Evolutionary conservation across 2,888 invertebrate species (phyloP).

Genomic region (Teleogryllus oceanicus): DNA sequence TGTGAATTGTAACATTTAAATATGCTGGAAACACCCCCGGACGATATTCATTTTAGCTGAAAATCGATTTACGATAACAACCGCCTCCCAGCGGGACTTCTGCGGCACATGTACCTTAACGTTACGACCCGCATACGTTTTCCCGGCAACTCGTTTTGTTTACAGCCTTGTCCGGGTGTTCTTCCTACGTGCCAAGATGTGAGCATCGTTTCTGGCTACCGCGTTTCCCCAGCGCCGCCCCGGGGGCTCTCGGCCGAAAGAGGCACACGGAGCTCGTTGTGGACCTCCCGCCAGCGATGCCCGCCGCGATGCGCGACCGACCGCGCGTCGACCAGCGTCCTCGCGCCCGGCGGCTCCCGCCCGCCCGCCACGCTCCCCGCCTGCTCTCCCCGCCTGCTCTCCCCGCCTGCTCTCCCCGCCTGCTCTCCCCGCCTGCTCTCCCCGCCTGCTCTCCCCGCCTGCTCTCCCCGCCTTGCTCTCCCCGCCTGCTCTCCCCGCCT

Average conservation of each 20-base stretch:
- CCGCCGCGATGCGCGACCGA: too few species aligned
- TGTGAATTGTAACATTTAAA: too few species aligned
- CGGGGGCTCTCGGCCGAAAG: not conserved
- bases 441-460: too few species aligned
- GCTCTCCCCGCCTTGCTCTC: too few species aligned
- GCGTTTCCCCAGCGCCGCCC: constrained; percentile 7
- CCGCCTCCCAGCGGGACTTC: not conserved
- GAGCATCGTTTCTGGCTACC: not conserved
- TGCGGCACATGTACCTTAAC: not conserved
- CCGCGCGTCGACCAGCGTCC: too few species aligned
- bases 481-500: too few species aligned
- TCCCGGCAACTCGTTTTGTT: not conserved
- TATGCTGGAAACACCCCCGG: too few species aligned
- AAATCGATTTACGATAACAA: not conserved
- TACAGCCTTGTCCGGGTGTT: constrained; percentile 6
- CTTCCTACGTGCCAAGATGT: constrained; percentile 18
- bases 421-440: too few species aligned
- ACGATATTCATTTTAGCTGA: not conserved
- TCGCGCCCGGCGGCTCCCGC: too few species aligned
- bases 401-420: too few species aligned
- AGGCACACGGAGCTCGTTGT: constrained; percentile 18
- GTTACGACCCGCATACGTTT: constrained; percentile 8
- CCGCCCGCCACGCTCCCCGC: too few species aligned
- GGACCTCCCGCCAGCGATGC: constrained; percentile 7
- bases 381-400: too few species aligned